These are phyloP conservation scores for Zele albiditarsus DNA, from an alignment of 2,888 invertebrate genomes.

Conservation along the genomic window DNA sequence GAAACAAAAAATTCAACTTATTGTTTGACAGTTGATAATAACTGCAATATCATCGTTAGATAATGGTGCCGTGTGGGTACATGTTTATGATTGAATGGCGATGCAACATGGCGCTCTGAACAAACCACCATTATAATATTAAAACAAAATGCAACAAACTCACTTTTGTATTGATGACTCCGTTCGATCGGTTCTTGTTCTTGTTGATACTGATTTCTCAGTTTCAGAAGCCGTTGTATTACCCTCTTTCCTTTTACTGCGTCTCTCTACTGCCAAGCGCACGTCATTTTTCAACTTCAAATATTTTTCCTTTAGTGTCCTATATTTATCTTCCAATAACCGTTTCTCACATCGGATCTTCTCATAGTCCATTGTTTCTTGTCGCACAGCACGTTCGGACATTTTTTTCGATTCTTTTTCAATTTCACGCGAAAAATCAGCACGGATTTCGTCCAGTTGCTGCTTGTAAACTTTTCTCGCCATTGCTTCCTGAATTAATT, in stretches of 20 bases:
- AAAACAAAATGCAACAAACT: constrained; percentile 53
- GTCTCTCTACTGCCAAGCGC: constrained; percentile 83
- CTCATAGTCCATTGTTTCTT: constrained; percentile 74
- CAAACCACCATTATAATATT: constrained; percentile 22
- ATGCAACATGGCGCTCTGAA: constrained; percentile 54
- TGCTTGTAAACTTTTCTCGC: constrained; percentile 81
- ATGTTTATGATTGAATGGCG: constrained; percentile 54
- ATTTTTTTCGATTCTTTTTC: constrained; percentile 73
- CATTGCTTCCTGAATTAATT: constrained; percentile 77
- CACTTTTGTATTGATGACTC: constrained; percentile 71
- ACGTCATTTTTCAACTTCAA: constrained; percentile 86
- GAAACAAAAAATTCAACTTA: constrained; percentile 16
- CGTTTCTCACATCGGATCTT: constrained; percentile 82
- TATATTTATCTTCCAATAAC: constrained; percentile 85
- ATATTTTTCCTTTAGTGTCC: constrained; percentile 87
- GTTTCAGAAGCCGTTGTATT: constrained; percentile 85
- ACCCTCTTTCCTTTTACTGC: constrained; percentile 76
- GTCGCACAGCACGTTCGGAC: constrained; percentile 60
- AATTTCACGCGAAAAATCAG: constrained; percentile 77
- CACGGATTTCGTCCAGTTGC: constrained; percentile 78
- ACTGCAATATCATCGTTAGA: neutral
- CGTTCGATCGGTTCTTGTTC: constrained; percentile 77
- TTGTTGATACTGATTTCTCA: constrained; percentile 81
- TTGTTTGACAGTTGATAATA: neutral
- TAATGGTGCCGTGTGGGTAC: constrained; percentile 58